A percentile compares a stretch with the other conserved stretches of the same genome.
Evolutionary conservation across 1,140 invertebrate genomes (phyloP).

Genomic region (Scaptodrosophila lebanonensis): DNA sequence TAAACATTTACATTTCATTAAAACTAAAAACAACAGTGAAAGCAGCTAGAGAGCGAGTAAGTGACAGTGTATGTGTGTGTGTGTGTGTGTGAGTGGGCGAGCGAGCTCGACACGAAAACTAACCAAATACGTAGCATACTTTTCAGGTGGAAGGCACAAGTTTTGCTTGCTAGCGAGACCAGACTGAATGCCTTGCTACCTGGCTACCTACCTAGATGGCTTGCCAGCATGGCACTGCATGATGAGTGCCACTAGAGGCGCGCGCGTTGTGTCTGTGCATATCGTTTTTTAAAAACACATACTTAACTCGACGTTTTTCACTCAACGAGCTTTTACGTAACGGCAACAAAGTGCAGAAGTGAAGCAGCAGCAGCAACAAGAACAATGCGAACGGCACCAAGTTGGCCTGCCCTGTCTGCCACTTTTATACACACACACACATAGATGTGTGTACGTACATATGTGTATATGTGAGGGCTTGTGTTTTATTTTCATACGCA

Average conservation of each 20-base stretch:
- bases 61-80: no score
- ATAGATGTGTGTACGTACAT: background rate
- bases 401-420: constrained; percentile 26
- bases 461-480: constrained; percentile 2
- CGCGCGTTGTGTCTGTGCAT: constrained; percentile 39
- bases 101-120: constrained; percentile 61
- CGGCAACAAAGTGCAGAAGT: constrained; percentile 67
- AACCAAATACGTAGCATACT: constrained; percentile 63
- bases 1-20: constrained; percentile 75
- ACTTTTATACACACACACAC: no score
- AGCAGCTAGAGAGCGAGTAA: no score
- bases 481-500: constrained; percentile 56
- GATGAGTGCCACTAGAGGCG: constrained; percentile 67
- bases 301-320: constrained; percentile 74
- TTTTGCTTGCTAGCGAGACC: no score
- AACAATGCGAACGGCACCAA: constrained; percentile 32
- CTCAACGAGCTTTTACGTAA: constrained; percentile 70
- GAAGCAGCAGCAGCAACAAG: constrained; percentile 62
- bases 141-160: constrained; percentile 45
- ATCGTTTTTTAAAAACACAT: constrained; percentile 58
- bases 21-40: constrained; percentile 73
- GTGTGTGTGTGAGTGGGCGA: no score
- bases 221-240: constrained; percentile 38
- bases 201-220: no score
- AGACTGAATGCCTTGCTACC: background rate